These are phyloP conservation scores for Chrysolina americana DNA, from an alignment of 2,888 invertebrate species.

Conservation along the genomic window DNA sequence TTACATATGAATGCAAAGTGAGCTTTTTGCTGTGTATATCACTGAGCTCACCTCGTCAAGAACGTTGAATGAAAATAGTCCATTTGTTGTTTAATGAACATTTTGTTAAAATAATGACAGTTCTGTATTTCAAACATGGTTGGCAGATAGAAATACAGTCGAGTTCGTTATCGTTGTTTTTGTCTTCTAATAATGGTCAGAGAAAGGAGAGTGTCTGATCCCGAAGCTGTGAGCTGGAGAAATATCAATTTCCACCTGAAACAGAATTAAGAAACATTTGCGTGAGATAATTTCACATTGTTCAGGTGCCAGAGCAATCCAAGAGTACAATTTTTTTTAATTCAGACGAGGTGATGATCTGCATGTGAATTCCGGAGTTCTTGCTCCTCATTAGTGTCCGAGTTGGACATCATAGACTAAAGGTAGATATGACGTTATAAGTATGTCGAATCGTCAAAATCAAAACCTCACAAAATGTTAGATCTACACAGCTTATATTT, in stretches of 20 bases:
- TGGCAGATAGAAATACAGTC: constrained; percentile 49
- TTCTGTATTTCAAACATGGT: constrained; percentile 37
- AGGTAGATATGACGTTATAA: too few species aligned
- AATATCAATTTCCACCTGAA: constrained; percentile 76
- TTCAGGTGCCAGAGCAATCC: neutral
- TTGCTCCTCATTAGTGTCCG: too few species aligned
- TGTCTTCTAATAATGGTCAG: constrained; percentile 67
- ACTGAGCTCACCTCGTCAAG: neutral
- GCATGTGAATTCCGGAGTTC: too few species aligned
- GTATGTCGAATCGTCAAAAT: too few species aligned
- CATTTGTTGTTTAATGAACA: neutral
- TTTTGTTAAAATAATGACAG: constrained; percentile 9
- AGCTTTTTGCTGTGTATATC: neutral
- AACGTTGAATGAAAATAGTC: neutral
- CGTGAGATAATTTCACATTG: neutral
- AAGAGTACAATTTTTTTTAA: too few species aligned
- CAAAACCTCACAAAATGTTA: too few species aligned
- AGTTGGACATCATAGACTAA: too few species aligned
- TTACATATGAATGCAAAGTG: neutral
- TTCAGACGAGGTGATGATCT: too few species aligned
- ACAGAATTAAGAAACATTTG: constrained; percentile 24
- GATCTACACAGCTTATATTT: too few species aligned
- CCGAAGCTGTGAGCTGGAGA: constrained; percentile 85
- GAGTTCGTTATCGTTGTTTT: constrained; percentile 45
- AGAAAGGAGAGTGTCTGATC: constrained; percentile 88